Evolutionary conservation across 2,113 vertebrate species (phyloP), one percentile per base, ranked within the genome.

Genomic region (Xiphophorus couchianus): DNA sequence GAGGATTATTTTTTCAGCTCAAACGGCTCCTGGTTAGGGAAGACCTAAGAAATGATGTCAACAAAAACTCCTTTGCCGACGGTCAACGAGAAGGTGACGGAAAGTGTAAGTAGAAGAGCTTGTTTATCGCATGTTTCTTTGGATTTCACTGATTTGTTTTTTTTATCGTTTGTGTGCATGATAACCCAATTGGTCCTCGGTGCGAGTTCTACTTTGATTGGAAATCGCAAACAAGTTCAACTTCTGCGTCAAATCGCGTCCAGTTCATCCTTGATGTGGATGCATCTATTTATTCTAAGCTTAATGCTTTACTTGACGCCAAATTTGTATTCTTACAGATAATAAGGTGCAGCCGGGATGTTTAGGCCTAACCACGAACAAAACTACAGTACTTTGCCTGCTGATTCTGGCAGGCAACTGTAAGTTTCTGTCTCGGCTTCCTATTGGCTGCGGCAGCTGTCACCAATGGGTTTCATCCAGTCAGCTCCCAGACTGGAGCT

Each of bases 41-140:
- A 66, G 76, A 60, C 68, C 44, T 31, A 67, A 54, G 76, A 76
- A 94, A 95, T 86, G 73, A 98, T 98, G 97, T 98, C 97, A 94
- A 96, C 96, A 86, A 94, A 97, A 95, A 96, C 97, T 85, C 96
- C 96, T 60, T 86, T 99, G 86, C 97, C 97, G 3, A 98, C 97
- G 69, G 97, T 99, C 86, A 98, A 97, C 89, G 97, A 99, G 78
- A 96, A 97, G 83, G 95, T 95, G 95, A 93, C 96, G 25, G 97
- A 99, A 89, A 97, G 97, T 89, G 97, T 99, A 89, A 98, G 97
- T 98, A 81, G 33, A 17, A 31, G 39, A 1, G 13, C 3, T 12
- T 35, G 33, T 84, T 81, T 71, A 3, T 13, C 5, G 9, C 51
- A 6, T 22, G 54, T 39, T 62, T 25, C 28, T 48, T 14, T 33